phyloP scores from a whole-genome alignment of 2,113 vertebrate genomes.

The Aldabrachelys gigantea region DNA sequence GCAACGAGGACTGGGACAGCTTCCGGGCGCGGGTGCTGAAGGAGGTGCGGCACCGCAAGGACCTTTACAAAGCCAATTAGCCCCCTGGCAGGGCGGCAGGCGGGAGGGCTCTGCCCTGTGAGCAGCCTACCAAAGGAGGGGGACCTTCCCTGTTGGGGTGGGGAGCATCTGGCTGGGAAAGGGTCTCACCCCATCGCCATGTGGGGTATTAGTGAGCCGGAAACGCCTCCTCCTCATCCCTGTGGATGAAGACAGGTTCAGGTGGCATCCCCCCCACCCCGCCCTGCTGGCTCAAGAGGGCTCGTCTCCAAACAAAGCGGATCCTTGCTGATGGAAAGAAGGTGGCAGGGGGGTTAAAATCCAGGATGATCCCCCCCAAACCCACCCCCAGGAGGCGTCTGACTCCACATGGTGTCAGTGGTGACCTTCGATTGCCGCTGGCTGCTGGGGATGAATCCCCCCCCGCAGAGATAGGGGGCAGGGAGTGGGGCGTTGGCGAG shows the following conservation, averaged over 20 bases:
- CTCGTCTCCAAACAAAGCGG: not conserved
- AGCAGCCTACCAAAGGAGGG: not conserved
- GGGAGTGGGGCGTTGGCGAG: too few relatives aligned
- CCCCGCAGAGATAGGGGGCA: too few relatives aligned
- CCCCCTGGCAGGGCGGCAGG: fast-evolving
- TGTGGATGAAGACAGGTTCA: not conserved
- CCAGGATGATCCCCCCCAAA: not conserved
- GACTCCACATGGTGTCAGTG: not conserved
- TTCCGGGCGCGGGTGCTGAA: conserved; percentile 92
- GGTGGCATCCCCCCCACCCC: fast-evolving
- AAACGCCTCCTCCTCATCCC: not conserved
- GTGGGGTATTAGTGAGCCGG: not conserved
- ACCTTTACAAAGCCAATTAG: conserved; percentile 85
- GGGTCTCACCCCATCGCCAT: not conserved
- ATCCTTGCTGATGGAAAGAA: not conserved
- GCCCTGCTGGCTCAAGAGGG: fast-evolving
- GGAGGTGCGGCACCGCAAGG: conserved; percentile 90
- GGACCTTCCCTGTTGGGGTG: not conserved
- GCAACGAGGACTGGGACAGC: conserved; percentile 78
- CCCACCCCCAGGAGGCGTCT: not conserved
- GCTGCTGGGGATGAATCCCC: not conserved
- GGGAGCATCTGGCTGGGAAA: not conserved
- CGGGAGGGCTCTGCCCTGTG: not conserved
- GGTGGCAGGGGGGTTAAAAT: not conserved
- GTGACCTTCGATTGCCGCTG: not conserved